Conservation (phyloP, 2,113 vertebrate species). For the Hippocampus mohnikei region DNA sequence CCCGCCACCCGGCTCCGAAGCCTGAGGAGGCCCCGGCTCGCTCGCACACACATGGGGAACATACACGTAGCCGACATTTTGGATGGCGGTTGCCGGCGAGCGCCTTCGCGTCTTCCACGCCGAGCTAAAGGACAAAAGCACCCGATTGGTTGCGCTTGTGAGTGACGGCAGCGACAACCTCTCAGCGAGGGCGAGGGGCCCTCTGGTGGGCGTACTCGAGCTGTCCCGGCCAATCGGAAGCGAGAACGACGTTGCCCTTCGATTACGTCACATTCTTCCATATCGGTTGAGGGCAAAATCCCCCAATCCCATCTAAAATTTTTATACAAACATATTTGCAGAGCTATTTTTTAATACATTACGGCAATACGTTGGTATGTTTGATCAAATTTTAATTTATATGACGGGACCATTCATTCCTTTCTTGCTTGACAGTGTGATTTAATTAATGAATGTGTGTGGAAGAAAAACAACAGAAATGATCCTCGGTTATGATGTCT, state of each 20-base stretch:
- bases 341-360: background rate
- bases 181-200: background rate
- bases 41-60: constrained; percentile 75
- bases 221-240: constrained; percentile 33
- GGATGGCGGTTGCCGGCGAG: constrained; percentile 49
- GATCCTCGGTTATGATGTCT: background rate
- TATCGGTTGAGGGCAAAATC: constrained; percentile 34
- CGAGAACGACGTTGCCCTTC: constrained; percentile 52
- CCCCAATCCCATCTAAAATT: background rate
- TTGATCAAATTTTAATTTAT: background rate
- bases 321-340: background rate
- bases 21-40: constrained; percentile 63
- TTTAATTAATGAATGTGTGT: background rate
- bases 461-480: background rate
- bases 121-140: constrained; percentile 63
- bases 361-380: background rate
- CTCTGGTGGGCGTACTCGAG: accelerated
- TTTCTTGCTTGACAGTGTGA: background rate
- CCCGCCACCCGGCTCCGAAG: constrained; percentile 27
- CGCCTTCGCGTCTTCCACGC: constrained; percentile 17
- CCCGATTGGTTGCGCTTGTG: constrained; percentile 51
- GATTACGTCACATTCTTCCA: constrained; percentile 22
- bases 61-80: constrained; percentile 74
- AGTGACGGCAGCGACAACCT: constrained; percentile 20
- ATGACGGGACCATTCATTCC: background rate